These are phyloP conservation scores for Abrostola triplasia DNA, from an alignment of 2,888 invertebrate species.

Conservation along the genomic window DNA sequence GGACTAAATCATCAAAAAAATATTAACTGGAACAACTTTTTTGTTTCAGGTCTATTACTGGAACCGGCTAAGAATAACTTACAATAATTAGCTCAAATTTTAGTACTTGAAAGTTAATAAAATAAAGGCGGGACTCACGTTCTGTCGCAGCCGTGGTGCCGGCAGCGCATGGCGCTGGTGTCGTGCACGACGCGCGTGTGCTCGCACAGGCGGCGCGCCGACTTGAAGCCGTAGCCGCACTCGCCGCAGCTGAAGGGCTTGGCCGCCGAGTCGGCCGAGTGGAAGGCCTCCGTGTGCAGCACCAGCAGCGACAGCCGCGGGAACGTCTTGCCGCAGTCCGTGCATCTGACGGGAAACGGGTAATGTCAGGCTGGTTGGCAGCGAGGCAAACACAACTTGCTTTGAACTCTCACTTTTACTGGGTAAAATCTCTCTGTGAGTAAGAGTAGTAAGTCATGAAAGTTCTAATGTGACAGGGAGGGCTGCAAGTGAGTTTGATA, in stretches of 20 bases:
- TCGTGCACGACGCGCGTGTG: conserved; percentile 82
- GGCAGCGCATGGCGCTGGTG: conserved; percentile 75
- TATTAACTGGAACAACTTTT: too few species aligned
- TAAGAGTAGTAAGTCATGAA: too few species aligned
- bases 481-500: too few species aligned
- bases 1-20: too few species aligned
- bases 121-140: conserved; percentile 62
- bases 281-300: conserved; percentile 85
- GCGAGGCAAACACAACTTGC: too few species aligned
- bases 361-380: not conserved
- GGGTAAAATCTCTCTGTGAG: too few species aligned
- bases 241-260: conserved; percentile 72
- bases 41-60: too few species aligned
- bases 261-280: conserved; percentile 59
- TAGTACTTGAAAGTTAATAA: too few species aligned
- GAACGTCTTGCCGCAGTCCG: conserved; percentile 86
- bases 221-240: conserved; percentile 75
- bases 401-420: too few species aligned
- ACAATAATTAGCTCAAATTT: too few species aligned
- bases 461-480: too few species aligned
- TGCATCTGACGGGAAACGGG: conserved; percentile 72
- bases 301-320: conserved; percentile 86
- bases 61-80: too few species aligned
- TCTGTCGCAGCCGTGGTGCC: conserved; percentile 68
- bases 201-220: conserved; percentile 79